phyloP scores from a whole-genome alignment of 2,888 invertebrate genomes.

The Sminthurinus aureus region DNA sequence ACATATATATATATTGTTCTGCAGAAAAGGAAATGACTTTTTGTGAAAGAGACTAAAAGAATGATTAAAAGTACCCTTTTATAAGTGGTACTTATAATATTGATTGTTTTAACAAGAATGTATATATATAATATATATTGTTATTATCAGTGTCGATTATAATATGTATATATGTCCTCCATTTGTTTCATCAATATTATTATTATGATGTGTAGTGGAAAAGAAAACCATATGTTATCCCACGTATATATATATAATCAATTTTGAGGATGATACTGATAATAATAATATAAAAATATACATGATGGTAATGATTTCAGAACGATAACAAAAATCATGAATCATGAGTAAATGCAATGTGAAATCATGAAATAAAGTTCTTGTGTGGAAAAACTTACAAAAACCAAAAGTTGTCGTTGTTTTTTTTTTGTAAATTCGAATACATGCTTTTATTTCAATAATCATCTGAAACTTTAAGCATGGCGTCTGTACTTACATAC shows the following conservation, averaged over 20 bases:
- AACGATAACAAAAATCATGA: background rate
- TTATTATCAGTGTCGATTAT: slow-evolving; percentile 18
- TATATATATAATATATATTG: slow-evolving; percentile 17
- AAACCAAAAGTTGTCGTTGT: too few relatives aligned
- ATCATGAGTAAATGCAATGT: slow-evolving; percentile 30
- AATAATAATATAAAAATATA: slow-evolving; percentile 8
- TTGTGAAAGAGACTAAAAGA: background rate
- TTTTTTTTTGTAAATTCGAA: too few relatives aligned
- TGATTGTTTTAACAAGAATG: too few relatives aligned
- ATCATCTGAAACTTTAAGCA: too few relatives aligned
- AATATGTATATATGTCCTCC: too few relatives aligned
- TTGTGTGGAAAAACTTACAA: slow-evolving; percentile 36
- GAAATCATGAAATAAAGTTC: slow-evolving; percentile 17
- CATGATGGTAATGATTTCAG: background rate
- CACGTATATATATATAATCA: too few relatives aligned
- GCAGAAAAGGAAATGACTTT: background rate
- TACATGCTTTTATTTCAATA: too few relatives aligned
- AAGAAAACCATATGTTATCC: background rate
- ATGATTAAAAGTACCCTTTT: background rate
- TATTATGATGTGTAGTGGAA: background rate
- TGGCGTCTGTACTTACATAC: too few relatives aligned
- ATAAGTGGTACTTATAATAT: background rate
- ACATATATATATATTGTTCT: slow-evolving; percentile 6
- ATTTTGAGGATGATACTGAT: too few relatives aligned
- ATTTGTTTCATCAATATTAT: slow-evolving; percentile 9